Evolutionary conservation across 2,797 vertebrate genomes (phyloP), one percentile per base, ranked within the genome.

Genomic region (Picus viridis): DNA sequence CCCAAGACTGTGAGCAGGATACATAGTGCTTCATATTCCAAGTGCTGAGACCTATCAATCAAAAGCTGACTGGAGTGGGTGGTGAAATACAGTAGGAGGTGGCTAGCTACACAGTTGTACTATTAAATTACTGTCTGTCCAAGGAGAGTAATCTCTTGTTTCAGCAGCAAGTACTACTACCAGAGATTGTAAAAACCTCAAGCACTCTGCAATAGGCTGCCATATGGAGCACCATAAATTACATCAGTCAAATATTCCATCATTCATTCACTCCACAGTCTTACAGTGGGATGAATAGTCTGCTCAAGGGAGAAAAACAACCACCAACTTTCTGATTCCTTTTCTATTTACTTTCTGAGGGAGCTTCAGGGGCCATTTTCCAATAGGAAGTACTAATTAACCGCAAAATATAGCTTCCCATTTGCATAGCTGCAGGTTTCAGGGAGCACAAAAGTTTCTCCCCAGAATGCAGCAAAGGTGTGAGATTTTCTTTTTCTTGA

Each of bases 141-240:
- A 89, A 93, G 75, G 97, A 97, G 95, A 97, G 95, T 96, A 95
- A 97, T 97, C 96, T 97, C 95, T 97, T 97, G 94, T 98, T 98
- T 97, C 95, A 97, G 94, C 96, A 97, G 96, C 96, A 97, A 95
- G 96, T 96, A 92, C 92, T 94, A 96, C 96, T 93, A 94, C 95
- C 93, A 95, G 74, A 94, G 92, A 96, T 95, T 94, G 95, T 97
- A 97, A 97, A 97, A 97, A 94, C 90, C 95, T 94, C 93, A 88
- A 97, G 95, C 89, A 93, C 93, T 96, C 95, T 96, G 96, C 96
- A 94, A 95, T 94, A 96, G 95, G 86, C 92, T 97, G 94, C 97
- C 95, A 97, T 93, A 97, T 87, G 91, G 93, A 97, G 96, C 74
- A 88, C 86, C 92, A 97, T 97, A 97, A 98, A 98, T 97, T 96